Evolutionary conservation across 1,140 invertebrate species (phyloP).

Genomic region (Holotrichia oblita): DNA sequence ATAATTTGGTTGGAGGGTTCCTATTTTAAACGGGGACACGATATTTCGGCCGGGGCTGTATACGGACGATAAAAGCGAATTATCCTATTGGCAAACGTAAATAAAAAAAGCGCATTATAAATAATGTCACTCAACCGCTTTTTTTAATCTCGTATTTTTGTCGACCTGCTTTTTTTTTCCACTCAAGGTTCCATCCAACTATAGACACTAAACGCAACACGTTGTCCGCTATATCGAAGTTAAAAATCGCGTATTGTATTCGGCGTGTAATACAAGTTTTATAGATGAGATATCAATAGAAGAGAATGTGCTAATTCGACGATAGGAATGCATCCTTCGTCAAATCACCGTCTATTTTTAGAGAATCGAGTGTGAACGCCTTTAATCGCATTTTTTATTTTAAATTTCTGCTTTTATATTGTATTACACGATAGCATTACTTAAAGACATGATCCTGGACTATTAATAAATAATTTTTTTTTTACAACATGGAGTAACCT

Average conservation of each 20-base stretch:
- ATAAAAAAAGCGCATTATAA: background rate
- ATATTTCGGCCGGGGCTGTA: background rate
- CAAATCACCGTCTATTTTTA: conserved; percentile 2
- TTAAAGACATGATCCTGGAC: background rate
- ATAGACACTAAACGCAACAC: no score
- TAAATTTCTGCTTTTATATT: no score
- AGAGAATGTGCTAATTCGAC: background rate
- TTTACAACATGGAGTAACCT: conserved; percentile 15
- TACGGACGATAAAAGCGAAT: background rate
- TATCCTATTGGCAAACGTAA: background rate
- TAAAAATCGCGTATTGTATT: no score
- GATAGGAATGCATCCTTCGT: background rate
- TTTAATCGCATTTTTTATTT: background rate
- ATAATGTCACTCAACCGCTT: background rate
- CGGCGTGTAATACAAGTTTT: no score
- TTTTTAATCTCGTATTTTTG: background rate
- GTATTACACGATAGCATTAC: background rate
- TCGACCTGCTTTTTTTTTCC: background rate
- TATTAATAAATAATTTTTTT: conserved; percentile 22
- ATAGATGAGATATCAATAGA: background rate
- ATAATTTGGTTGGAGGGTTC: no score
- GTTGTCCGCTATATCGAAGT: no score
- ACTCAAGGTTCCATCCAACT: background rate
- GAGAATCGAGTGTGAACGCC: background rate
- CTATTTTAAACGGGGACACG: no score